Evolutionary conservation across 2,888 invertebrate species (phyloP), one percentile per base, ranked within the genome.

Genomic region (Rhyacophila evoluta): DNA sequence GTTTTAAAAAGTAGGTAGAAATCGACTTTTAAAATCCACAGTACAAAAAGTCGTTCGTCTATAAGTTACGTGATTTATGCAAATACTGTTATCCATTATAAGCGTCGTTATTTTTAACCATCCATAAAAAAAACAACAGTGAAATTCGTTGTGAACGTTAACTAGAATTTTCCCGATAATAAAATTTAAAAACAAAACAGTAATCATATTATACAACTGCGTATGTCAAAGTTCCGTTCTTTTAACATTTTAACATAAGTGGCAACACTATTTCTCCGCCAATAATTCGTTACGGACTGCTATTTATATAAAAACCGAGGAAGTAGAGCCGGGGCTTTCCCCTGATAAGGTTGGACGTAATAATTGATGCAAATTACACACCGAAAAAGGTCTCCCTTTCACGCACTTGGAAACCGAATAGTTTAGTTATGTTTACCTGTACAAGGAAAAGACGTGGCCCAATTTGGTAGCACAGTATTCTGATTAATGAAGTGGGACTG

Each of bases 301-400:
- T 55, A 55, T 41, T 39, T 41, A 41, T 41, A 55, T 8, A 55
- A 55, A 15, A 55, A 55, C 19, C 15, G 15, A 55, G 55, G 25
- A 55, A 25, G 55, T 55, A 25, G 55, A 15, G 55, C 6, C 55
- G 15, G 55, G 19, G 55, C 19, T 55, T 55, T 55, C 10, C 15
- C 55, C 55, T n/a, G 55, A 55, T 55, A 55, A 55, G 55, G 55
- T 55, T 33, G 19, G 55, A 55, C 55, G 55, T 19, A 55, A 55
- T 55, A 55, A 55, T 55, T 55, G 55, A 55, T 55, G 55, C 55
- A 55, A 55, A 55, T 55, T 55, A 55, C 19, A 55, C 19, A 55
- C 55, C 19, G 19, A 55, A 55, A 55, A 55, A 55, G 55, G 55
- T 55, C 55, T 55, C 55, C 55, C 19, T 55, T 55, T 55, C 55